A percentile compares a stretch with the other conserved stretches of the same genome.
Conservation (phyloP, 2,113 vertebrate genomes). For the Rattus rattus region DNA sequence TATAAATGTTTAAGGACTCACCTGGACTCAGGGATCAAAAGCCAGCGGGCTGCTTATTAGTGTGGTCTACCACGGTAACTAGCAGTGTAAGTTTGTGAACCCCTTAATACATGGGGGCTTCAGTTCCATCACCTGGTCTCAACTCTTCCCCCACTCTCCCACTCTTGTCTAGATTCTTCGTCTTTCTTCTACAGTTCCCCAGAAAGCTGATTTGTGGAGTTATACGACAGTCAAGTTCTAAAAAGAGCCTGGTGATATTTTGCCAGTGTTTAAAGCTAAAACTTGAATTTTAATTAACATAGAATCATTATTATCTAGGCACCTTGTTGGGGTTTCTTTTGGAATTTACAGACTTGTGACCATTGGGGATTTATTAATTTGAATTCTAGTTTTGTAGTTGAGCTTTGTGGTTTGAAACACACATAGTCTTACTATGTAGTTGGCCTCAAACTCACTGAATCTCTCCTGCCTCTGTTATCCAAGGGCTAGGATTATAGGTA, state of each 20-base stretch:
- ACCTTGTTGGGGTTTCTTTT: background rate
- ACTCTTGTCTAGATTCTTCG: background rate
- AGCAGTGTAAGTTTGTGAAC: background rate
- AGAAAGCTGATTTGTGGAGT: background rate
- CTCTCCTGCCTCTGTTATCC: background rate
- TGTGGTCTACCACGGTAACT: background rate
- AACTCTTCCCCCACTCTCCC: accelerated
- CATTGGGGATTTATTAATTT: background rate
- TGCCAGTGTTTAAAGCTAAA: background rate
- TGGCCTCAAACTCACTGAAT: background rate
- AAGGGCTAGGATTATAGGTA: no score
- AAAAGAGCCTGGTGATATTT: slow-evolving; percentile 51
- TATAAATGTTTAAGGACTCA: slow-evolving; percentile 17
- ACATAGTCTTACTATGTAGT: background rate
- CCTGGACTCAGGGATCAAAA: background rate
- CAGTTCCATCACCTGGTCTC: background rate
- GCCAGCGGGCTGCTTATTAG: background rate
- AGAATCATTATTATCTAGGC: slow-evolving; percentile 4
- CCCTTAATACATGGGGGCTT: slow-evolving; percentile 1
- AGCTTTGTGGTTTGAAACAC: background rate
- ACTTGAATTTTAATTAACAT: slow-evolving; percentile 4
- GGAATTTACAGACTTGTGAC: background rate
- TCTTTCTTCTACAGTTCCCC: slow-evolving; percentile 1
- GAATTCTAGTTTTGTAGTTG: background rate
- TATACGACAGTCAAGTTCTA: background rate